These are phyloP conservation scores for Torymus aiolomorphi DNA, from an alignment of 2,888 invertebrate genomes.

Conservation along the genomic window DNA sequence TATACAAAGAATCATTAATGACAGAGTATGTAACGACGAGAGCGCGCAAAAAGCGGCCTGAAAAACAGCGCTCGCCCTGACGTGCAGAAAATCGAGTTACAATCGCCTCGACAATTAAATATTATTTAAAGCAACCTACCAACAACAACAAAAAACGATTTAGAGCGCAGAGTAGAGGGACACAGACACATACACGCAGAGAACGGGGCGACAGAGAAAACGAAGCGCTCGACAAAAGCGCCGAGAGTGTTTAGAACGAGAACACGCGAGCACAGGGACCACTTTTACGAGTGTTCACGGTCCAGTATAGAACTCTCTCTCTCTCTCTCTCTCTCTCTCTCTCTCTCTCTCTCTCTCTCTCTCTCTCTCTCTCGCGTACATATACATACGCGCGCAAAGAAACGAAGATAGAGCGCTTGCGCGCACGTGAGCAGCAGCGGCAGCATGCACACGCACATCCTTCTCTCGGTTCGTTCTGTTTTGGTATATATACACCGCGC, in stretches of 20 bases:
- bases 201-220: constrained; percentile 10
- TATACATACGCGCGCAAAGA: too few species aligned
- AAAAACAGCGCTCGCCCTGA: not conserved
- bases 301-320: too few species aligned
- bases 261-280: constrained; percentile 28
- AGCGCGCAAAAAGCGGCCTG: not conserved
- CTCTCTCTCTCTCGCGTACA: too few species aligned
- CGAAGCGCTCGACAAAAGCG: constrained; percentile 40
- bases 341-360: too few species aligned
- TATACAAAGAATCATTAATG: not conserved
- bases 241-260: constrained; percentile 44
- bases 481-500: constrained; percentile 11
- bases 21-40: not conserved
- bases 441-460: too few species aligned
- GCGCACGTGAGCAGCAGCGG: too few species aligned
- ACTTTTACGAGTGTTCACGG: too few species aligned
- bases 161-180: too few species aligned
- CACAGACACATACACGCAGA: too few species aligned
- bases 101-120: not conserved
- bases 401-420: too few species aligned
- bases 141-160: too few species aligned
- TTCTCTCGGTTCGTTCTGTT: constrained; percentile 24
- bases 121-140: not conserved
- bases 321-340: too few species aligned
- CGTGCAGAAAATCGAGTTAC: not conserved